Conservation (phyloP, 2,113 vertebrate genomes). For the Ceyx cyanopectus region DNA sequence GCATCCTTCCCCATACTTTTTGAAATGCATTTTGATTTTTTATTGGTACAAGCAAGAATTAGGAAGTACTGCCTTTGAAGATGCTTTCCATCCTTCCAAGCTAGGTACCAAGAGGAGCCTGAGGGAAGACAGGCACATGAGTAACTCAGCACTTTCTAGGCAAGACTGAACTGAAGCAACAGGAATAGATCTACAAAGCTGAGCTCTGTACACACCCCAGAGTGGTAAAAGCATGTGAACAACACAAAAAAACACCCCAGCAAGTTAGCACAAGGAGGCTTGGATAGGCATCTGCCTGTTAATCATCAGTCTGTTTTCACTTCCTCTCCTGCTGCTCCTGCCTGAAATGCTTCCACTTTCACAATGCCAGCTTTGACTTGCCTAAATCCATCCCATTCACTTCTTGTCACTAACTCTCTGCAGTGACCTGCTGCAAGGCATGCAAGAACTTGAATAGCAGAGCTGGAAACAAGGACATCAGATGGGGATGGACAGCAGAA, state of each 20-base stretch:
- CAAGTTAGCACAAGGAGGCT: neutral
- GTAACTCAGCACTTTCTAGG: neutral
- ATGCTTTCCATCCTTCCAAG: neutral
- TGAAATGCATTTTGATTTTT: neutral
- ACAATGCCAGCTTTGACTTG: neutral
- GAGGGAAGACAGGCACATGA: accelerated
- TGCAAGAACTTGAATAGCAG: neutral
- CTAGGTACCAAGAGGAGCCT: accelerated
- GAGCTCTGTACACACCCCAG: neutral
- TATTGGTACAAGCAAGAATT: neutral
- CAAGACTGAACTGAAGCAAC: neutral
- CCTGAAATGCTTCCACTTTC: neutral
- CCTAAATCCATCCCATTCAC: neutral
- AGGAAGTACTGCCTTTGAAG: neutral
- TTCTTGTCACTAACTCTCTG: neutral
- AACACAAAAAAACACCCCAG: neutral
- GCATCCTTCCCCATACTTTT: neutral
- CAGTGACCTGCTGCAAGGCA: neutral
- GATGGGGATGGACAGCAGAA: neutral
- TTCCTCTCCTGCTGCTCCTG: neutral
- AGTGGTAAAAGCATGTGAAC: neutral
- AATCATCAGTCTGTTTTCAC: conserved; percentile 13
- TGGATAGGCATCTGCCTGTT: neutral
- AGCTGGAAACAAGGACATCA: neutral
- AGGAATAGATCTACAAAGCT: neutral